A percentile compares a stretch with the other conserved stretches of the same genome.
These are phyloP conservation scores for Radopholus similis DNA, from an alignment of 1,140 invertebrate genomes.

Conservation along the genomic window DNA sequence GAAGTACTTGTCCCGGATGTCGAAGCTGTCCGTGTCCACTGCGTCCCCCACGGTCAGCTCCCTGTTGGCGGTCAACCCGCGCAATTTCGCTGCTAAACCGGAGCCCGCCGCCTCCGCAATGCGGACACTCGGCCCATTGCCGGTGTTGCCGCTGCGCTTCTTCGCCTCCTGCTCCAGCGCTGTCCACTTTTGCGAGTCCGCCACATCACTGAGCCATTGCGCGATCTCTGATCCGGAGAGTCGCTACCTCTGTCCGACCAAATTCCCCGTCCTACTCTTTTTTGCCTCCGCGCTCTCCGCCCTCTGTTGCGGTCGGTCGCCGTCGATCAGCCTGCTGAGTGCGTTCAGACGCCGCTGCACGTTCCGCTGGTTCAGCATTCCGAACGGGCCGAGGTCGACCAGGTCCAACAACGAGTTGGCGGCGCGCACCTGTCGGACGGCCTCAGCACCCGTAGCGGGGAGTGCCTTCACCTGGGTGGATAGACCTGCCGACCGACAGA, in stretches of 20 bases:
- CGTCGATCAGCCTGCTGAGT: too few species aligned
- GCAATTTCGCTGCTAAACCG: neutral
- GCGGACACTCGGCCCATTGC: neutral
- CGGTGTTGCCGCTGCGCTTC: neutral
- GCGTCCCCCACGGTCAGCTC: neutral
- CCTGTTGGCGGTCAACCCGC: neutral
- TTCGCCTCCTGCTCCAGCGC: neutral
- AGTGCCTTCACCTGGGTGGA: neutral
- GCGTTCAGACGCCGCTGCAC: too few species aligned
- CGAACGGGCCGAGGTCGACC: neutral
- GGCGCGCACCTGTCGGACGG: neutral
- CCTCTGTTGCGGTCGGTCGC: neutral
- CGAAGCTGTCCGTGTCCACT: conserved; percentile 3
- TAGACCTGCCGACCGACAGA: neutral
- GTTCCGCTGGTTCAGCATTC: neutral
- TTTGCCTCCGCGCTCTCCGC: neutral
- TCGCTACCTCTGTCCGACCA: neutral
- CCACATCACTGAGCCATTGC: conserved; percentile 8
- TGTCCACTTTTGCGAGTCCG: neutral
- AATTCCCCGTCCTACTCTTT: neutral
- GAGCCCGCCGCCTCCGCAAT: neutral
- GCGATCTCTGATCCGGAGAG: neutral
- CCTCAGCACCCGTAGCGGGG: neutral
- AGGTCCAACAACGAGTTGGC: conserved; percentile 9
- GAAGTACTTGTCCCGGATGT: conserved; percentile 3